Evolutionary conservation across 2,888 invertebrate species (phyloP), one percentile per base, ranked within the genome.

Genomic region (Mamestra brassicae): DNA sequence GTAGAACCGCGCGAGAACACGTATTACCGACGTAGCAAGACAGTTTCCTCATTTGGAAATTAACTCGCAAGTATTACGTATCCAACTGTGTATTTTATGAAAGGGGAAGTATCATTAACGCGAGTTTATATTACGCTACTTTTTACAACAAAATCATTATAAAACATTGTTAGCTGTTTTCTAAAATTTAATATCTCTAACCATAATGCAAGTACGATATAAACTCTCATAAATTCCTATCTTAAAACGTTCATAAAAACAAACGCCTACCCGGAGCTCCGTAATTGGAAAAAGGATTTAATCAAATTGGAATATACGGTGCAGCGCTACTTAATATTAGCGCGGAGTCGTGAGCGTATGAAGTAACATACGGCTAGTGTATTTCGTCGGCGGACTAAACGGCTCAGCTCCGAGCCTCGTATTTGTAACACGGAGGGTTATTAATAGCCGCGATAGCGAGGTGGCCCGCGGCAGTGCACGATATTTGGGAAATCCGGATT

Each of bases 401-500:
- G 93, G 93, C 92, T 92, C 92, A 89, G 92, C 92, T 92, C 89
- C 87, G 89, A 88, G 89, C 86, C 89, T 90, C 92, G 92, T 94
- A 93, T 95, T 95, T 95, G 95, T 94, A 94, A 93, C 94, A 90
- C 91, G 92, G 90, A 90, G 90, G 90, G 94, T 94, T 95, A 95
- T 95, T 96, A 95, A 95, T 95, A 95, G 95, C 92, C 92, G 93
- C 93, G 94, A 95, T 95, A 94, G 94, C 93, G 90, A 92, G 90
- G 93, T 93, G 92, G 93, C 94, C 94, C 93, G 94, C 94, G 94
- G 95, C 93, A 87, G 86, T 90, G 91, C 93, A 93, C 93, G 95
- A 93, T 95, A 94, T 96, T 95, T 95, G 93, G 94, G 93, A 93
- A 95, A 95, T 94, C 93, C 94, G 95, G 94, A 95, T 96, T 96